A percentile compares a stretch with the other conserved stretches of the same genome.
phyloP scores from a whole-genome alignment of 2,113 vertebrate genomes.

The Parus major region DNA sequence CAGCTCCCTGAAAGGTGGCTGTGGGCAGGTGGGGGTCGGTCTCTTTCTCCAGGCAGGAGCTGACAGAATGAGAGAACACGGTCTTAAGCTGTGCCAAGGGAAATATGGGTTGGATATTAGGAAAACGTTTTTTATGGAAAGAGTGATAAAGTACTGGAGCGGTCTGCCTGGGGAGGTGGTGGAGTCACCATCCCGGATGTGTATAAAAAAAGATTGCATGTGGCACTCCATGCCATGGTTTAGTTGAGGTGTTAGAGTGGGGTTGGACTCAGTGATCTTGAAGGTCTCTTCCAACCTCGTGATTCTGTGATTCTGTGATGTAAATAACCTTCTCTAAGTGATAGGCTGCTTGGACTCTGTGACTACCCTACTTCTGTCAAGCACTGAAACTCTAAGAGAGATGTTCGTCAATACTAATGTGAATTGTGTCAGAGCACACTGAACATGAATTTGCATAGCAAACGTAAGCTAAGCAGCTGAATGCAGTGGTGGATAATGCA shows the following conservation, averaged over 20 bases:
- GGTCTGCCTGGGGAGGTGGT: not conserved
- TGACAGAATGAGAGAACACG: not conserved
- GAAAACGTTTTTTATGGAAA: not conserved
- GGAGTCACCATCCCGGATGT: not conserved
- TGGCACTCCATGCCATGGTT: rapidly evolving
- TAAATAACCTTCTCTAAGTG: not conserved
- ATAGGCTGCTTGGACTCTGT: not conserved
- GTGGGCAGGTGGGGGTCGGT: too few relatives aligned
- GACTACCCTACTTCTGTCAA: not conserved
- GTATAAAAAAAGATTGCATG: not conserved
- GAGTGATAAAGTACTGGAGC: not conserved
- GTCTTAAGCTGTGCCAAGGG: not conserved
- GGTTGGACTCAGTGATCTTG: rapidly evolving
- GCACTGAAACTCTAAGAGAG: not conserved
- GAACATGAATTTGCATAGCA: not conserved
- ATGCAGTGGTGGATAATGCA: not conserved
- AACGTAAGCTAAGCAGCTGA: not conserved
- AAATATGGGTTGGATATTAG: not conserved
- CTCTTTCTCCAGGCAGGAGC: not conserved
- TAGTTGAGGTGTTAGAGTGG: not conserved
- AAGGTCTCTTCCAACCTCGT: not conserved
- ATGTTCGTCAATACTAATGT: not conserved
- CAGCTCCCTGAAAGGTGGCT: rapidly evolving
- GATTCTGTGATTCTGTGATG: not conserved
- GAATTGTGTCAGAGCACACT: not conserved